Evolutionary conservation across 2,888 invertebrate genomes (phyloP), one percentile per base, ranked within the genome.

Genomic region (Coleophora deauratella): DNA sequence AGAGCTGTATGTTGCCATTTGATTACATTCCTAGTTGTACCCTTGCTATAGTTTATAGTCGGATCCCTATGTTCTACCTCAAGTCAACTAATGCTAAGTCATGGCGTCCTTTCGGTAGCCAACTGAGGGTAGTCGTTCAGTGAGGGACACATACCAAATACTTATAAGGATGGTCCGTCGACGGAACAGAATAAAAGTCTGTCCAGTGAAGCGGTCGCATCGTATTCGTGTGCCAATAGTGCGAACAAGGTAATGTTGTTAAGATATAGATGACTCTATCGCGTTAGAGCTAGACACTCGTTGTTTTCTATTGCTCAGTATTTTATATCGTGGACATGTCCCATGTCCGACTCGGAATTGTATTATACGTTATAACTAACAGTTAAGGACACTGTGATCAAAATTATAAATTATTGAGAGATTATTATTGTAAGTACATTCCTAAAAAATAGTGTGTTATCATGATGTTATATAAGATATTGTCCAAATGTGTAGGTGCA

Each of bases 321-420:
- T 84, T 82, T 81, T 80, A 81, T 80, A 72, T 66, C 46, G 66
- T 71, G 69, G 77, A 72, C 65, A 69, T 69, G 62, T 51, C 62
- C 58, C 52, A 64, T 59, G 71, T 69, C 71, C 63, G 66, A 74
- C 72, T 76, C 70, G 79, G 78, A 79, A 78, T 82, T 82, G 81
- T 84, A 79, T 74, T 71, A 78, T 78, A 80, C 72, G 81, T 84
- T 82, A 78, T 75, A 69, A 66, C 81, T 82, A 79, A 84, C 80
- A 82, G 80, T 82, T 78, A 84, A 82, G 79, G 66, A 75, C 72
- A 81, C 84, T 85, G 85, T 85, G 84, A 85, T 85, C 80, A 77
- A 84, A 84, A 84, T 85, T 85, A 84, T 84, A 80, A 82, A 85
- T 79, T 84, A 84, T 81, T 82, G 80, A 85, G 81, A 85, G 82